Evolutionary conservation across 2,888 invertebrate species (phyloP).

Genomic region (Cantharis flavilabris): DNA sequence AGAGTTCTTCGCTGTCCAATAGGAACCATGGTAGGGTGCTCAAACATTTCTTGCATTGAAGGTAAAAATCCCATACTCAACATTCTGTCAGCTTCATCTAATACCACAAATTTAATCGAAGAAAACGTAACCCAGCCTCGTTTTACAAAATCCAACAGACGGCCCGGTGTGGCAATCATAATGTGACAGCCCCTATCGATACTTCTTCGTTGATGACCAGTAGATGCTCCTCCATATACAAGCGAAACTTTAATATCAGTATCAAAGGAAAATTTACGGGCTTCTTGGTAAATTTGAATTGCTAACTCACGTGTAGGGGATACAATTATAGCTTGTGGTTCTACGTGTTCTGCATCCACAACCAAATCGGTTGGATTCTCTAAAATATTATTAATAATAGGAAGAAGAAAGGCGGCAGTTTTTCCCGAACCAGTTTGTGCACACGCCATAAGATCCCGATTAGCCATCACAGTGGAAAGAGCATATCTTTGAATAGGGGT

Average conservation of each 20-base stretch:
- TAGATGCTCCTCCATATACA: constrained; percentile 86
- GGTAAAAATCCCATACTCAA: constrained; percentile 74
- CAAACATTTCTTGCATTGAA: constrained; percentile 63
- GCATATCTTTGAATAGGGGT: constrained; percentile 95
- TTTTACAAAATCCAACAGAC: constrained; percentile 68
- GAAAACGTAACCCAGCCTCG: constrained; percentile 61
- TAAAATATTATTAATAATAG: constrained; percentile 78
- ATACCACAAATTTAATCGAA: constrained; percentile 67
- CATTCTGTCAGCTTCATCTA: constrained; percentile 85
- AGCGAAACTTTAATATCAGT: constrained; percentile 76
- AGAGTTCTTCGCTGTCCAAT: constrained; percentile 64
- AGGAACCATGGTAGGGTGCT: constrained; percentile 65
- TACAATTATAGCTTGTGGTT: constrained; percentile 84
- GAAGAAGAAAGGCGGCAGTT: constrained; percentile 93
- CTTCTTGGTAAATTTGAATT: constrained; percentile 85
- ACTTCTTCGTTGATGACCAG: constrained; percentile 67
- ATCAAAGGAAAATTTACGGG: constrained; percentile 77
- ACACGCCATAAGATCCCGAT: constrained; percentile 94
- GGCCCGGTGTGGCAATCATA: constrained; percentile 74
- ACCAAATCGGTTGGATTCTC: constrained; percentile 61
- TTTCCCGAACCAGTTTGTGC: constrained; percentile 99
- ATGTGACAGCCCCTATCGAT: constrained; percentile 69
- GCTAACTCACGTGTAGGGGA: constrained; percentile 92
- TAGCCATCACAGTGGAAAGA: constrained; percentile 78
- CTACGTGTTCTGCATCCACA: constrained; percentile 60